Conservation (phyloP, 2,113 vertebrate species). For the Colossoma macropomum region DNA sequence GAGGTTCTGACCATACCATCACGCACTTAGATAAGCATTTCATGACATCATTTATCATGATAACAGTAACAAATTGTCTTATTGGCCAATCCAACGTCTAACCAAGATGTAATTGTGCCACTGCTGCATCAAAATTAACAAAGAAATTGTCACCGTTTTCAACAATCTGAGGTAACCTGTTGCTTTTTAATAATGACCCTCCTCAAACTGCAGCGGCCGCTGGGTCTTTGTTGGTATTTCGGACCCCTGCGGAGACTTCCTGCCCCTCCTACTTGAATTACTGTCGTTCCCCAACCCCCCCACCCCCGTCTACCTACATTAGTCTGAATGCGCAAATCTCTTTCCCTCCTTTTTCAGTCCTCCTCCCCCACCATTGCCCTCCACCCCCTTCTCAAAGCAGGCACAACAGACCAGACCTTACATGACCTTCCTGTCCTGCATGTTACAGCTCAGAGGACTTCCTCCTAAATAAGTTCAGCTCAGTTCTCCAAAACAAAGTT, state of each 20-base stretch:
- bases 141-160: no score
- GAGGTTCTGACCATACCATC: no score
- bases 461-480: no score
- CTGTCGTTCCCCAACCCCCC: not conserved
- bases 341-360: not conserved
- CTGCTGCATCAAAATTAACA: no score
- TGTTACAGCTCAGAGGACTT: not conserved
- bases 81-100: no score
- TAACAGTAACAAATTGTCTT: no score
- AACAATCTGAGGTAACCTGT: not conserved
- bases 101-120: no score
- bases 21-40: no score
- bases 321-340: slow-evolving; percentile 20
- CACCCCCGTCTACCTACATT: slow-evolving; percentile 4
- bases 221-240: not conserved
- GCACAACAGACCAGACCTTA: not conserved
- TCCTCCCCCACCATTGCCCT: not conserved
- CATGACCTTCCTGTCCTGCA: not conserved
- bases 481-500: not conserved
- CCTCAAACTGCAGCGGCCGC: not conserved
- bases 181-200: not conserved
- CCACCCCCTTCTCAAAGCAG: not conserved
- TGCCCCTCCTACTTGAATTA: slow-evolving; percentile 1
- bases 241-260: slow-evolving; percentile 13
- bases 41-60: no score